Evolutionary conservation across 2,113 vertebrate genomes (phyloP), one percentile per base, ranked within the genome.

Genomic region (Passer domesticus): DNA sequence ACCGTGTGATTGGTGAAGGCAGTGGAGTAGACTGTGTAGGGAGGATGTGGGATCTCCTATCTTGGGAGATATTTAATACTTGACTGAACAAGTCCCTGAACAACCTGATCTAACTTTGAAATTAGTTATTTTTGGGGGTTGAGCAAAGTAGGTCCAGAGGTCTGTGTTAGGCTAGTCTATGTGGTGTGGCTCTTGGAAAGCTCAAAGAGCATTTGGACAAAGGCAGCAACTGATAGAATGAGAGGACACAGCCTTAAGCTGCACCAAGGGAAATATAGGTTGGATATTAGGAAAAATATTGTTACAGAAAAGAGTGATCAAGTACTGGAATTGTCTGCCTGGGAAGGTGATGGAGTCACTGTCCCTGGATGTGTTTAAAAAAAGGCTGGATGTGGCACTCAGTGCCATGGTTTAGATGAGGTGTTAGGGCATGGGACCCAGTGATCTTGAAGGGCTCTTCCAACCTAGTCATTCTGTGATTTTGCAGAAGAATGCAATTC

Each of bases 141-240:
- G 33, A 46, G 31, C 0, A 0, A 87, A 76, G 19, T 52, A 33
- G 49, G 19, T 84, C 21, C 33, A 25, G 60, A 78, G 35, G 47
- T 68, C 15, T 0, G 1, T 79, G 22, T 35, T 41, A 66, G 58
- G 28, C 10, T 66, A 0, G 69, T 80, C 24, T 64, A 0, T 5
- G 2, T 2, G 2, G 6, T 25, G 11, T 63, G 47, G 30, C 15
- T 59, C 72, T 90, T 63, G 6, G 50, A 78, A 43, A 21, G 24
- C 30, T 94, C 27, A 70, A 74, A 56, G 60, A 89, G 52, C 13
- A 14, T 50, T 46, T 56, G 39, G 76, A 21, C n/a, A 35, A 87
- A 59, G 41, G 23, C 20, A 39, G 25, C 35, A 62, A 13, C 25
- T 62, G 35, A 39, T 35, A 39, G 25, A 28, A 62, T 39, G 25